Percentiles rank a stretch among this genome's conserved stretches.
Evolutionary conservation across 2,888 invertebrate genomes (phyloP).

Genomic region (Rhodophaea formosa): DNA sequence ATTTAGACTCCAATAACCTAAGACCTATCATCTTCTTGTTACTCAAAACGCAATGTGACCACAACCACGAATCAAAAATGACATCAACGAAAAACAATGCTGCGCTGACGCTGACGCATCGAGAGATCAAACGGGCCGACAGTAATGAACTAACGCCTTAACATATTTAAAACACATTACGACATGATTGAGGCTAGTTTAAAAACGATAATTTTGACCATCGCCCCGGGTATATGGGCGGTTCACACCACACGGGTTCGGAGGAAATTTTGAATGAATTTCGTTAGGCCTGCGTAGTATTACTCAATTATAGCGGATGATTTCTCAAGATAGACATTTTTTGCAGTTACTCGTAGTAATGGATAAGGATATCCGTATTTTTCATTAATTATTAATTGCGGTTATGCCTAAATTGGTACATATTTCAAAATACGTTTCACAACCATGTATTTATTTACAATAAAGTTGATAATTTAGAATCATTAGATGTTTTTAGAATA

Average conservation of each 20-base stretch:
- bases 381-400: no score
- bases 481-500: no score
- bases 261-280: not conserved
- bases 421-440: not conserved
- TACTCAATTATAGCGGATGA: no score
- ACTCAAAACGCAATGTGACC: constrained; percentile 18
- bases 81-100: constrained; percentile 30
- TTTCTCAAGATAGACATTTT: no score
- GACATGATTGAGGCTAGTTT: constrained; percentile 55
- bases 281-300: not conserved
- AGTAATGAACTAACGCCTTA: constrained; percentile 41
- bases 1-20: not conserved
- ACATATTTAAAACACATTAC: constrained; percentile 62
- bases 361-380: no score
- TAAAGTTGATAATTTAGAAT: not conserved
- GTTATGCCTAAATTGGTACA: no score
- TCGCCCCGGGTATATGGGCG: constrained; percentile 32
- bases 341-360: no score
- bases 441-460: no score
- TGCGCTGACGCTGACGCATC: constrained; percentile 11
- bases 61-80: constrained; percentile 27
- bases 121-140: constrained; percentile 48
- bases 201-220: constrained; percentile 53
- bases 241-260: constrained; percentile 2
- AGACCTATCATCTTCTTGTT: constrained; percentile 18